Base-by-base conservation (phyloP, 2,888 invertebrate species). In the Idaea biselata region DNA sequence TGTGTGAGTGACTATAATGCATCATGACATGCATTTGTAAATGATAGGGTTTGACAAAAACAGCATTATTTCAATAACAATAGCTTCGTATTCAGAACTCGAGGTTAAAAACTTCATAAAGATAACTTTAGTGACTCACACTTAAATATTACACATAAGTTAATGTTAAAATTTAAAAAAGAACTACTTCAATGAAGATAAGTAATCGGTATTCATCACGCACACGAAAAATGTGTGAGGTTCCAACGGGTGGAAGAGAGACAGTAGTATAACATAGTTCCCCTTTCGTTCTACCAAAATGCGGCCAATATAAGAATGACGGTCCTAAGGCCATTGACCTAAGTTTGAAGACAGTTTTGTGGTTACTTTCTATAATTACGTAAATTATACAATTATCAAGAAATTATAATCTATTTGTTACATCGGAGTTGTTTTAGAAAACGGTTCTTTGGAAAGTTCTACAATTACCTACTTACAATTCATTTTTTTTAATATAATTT, bases 241-340 rank as follows among this genome's bases (percentile, higher is more conserved):
- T 75, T 74, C 66, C 74, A 71, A 73, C 72, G 69, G 64, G 89
- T 79, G 79, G 58, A 84, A 91, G 66, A 60, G 81, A 68, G 91
- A 90, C 69, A 69, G 44, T 44, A 80, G 68, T 72, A 75, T 74
- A 84, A 74, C 81, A 84, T 78, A 79, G 56, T 18, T 17, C 79
- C 80, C 76, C 84, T 87, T 89, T 84, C 86, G 81, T 80, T 81
- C 72, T 80, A 81, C 91, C 91, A 86, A 91, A 91, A 89, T 89
- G 90, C 88, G 83, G 84, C 89, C 88, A 85, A 90, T 91, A 91
- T 89, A 91, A 91, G 91, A 91, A 91, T 91, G 90, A 91, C 89
- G 88, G 83, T 85, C 84, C 79, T 86, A 85, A 85, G 90, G 89
- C 84, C 87, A 71, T 83, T 81, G 88, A 89, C 91, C 85, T 84